Evolutionary conservation across 2,797 vertebrate genomes (phyloP).

Genomic region (Mus spretus): DNA sequence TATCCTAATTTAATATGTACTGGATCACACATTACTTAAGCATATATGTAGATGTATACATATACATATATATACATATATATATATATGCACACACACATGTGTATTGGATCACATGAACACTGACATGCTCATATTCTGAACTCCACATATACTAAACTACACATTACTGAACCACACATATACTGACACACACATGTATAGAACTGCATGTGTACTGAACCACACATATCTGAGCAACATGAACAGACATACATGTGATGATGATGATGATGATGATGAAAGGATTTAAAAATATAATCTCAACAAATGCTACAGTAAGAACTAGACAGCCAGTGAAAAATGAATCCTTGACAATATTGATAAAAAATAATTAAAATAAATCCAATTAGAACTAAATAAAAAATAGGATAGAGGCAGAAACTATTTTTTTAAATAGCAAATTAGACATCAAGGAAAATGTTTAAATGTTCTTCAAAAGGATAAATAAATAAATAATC

Average conservation of each 20-base stretch:
- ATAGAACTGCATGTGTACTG: not conserved
- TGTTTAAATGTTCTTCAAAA: not conserved
- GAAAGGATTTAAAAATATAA: not conserved
- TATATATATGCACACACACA: too few species aligned
- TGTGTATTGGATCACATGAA: not conserved
- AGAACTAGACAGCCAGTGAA: not conserved
- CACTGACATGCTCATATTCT: not conserved
- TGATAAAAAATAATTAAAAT: not conserved
- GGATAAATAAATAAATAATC: not conserved
- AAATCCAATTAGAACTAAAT: not conserved
- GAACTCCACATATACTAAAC: too few species aligned
- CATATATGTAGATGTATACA: too few species aligned
- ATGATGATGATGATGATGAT: too few species aligned
- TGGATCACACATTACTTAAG: not conserved
- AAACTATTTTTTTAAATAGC: not conserved
- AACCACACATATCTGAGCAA: not conserved
- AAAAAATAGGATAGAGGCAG: not conserved
- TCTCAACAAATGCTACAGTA: not conserved
- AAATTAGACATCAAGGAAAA: conserved; percentile 22
- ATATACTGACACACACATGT: too few species aligned
- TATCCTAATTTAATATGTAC: not conserved
- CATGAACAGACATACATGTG: not conserved
- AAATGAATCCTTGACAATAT: not conserved
- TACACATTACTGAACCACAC: not conserved
- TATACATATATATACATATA: too few species aligned